Base-by-base conservation (phyloP, 2,888 invertebrate genomes). In the Encarsia formosa region DNA sequence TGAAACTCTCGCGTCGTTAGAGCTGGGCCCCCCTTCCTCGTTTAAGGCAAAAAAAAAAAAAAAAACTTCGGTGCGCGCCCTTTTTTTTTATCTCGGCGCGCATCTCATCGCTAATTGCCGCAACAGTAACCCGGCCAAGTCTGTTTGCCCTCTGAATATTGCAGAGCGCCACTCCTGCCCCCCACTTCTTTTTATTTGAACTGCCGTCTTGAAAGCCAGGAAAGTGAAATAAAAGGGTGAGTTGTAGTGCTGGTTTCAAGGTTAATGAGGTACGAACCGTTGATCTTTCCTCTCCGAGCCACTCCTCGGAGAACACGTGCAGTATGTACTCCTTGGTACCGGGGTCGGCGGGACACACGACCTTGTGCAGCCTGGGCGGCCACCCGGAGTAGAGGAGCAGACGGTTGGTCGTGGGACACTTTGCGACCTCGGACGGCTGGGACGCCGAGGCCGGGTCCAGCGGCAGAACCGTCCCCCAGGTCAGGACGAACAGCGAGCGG, bases 261-360 rank as follows among this genome's bases (percentile, higher is more conserved):
- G n/a, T n/a, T n/a, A n/a, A n/a, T n/a, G n/a, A n/a, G n/a, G n/a
- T n/a, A n/a, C n/a, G n/a, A n/a, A n/a, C n/a, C n/a, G n/a, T n/a
- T n/a, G n/a, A n/a, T n/a, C n/a, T n/a, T n/a, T 74, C 74, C 35
- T 74, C 73, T 1, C 79, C 78, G 64, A 79, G 78, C 90, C 90
- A 90, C 69, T 88, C 88, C 66, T 85, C 88, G 29, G 87, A 86
- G 76, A 89, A 89, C 56, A 89, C 81, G 62, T 88, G 88, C 56
- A 90, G 81, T 2, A 85, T 83, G 56, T 82, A 80, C 32, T 83
- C 83, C 24, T 81, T 75, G 5, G 83, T 80, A 16, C 83, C 84
- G 5, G 83, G 84, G 61, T 82, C 81, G 0, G 83, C 81, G 0
- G 90, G 90, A 65, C 90, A 91, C 29, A 90, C 80, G 11, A 86